Percentiles rank a stretch among this genome's conserved stretches.
Conservation (phyloP, 37 sponge, comb jelly and placozoan species). For the Geodia barretti region DNA sequence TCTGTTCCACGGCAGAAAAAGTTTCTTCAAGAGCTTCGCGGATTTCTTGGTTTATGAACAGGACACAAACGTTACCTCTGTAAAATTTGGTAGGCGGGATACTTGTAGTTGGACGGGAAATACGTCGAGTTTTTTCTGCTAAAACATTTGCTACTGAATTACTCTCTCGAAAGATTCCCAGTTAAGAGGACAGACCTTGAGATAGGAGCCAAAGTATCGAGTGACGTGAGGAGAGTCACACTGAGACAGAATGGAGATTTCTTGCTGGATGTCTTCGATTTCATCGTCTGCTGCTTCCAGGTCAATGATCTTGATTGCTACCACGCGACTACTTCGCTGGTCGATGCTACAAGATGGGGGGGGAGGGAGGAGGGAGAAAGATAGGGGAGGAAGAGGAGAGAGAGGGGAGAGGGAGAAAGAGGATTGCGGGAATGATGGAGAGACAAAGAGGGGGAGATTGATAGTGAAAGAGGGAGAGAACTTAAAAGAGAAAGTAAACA, state of each 20-base stretch:
- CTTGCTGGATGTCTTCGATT: constrained; percentile 97
- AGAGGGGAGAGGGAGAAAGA: constrained; percentile 2
- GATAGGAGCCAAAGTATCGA: constrained; percentile 87
- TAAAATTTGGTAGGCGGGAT: too few species aligned
- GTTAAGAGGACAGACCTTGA: too few species aligned
- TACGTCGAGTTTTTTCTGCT: too few species aligned
- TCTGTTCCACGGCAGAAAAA: too few species aligned
- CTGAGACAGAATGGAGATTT: constrained; percentile 90
- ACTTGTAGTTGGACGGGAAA: too few species aligned
- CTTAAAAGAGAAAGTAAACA: not conserved
- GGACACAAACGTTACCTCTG: too few species aligned
- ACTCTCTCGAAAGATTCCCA: too few species aligned
- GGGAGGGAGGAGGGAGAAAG: not conserved
- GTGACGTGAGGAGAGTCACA: constrained; percentile 91
- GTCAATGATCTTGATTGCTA: constrained; percentile 95
- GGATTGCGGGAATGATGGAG: not conserved
- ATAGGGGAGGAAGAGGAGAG: not conserved
- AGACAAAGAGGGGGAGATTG: not conserved
- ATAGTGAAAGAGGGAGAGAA: too few species aligned
- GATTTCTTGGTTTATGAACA: too few species aligned
- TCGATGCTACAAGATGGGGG: constrained; percentile 46
- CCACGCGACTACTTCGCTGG: constrained; percentile 70
- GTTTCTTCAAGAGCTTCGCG: too few species aligned
- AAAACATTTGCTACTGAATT: too few species aligned
- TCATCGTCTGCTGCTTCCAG: constrained; percentile 96